Base-by-base conservation (phyloP, 2,797 vertebrate species). In the Chanos chanos region DNA sequence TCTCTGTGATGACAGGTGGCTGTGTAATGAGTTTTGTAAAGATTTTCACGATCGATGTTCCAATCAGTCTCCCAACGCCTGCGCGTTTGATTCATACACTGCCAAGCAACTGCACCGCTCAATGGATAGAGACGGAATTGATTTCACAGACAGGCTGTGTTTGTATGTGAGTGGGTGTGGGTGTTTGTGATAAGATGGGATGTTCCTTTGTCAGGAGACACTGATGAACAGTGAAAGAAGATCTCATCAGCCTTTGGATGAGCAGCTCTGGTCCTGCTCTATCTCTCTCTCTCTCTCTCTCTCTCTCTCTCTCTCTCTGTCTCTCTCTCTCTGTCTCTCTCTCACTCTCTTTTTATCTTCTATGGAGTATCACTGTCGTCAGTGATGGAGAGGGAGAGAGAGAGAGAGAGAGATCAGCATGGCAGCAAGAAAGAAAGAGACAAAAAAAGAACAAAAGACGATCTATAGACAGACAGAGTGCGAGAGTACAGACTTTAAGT, bases 1-100 rank as follows among this genome's bases (percentile, higher is more conserved):
- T 3, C 18, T 27, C 19, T 31, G 67, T 36, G 54, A 82, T 85
- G 86, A 87, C 83, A 81, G 82, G 81, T 84, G 71, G 74, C 43
- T 61, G 77, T 71, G 79, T 89, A 87, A 90, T 89, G 86, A 88
- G 77, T 87, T 88, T 72, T 74, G 70, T 82, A 89, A 88, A 86
- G 89, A 90, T 89, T 88, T 89, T 77, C 61, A 31, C 66, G 80
- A 89, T 89, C 84, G 54, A 90, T 89, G 80, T 68, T 73, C 85
- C 81, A 83, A 85, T 87, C 84, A 81, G 81, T 84, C 83, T 80
- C 64, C 72, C 65, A 54, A 78, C 30, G 71, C 75, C 75, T 56
- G 67, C 75, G 70, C 76, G 78, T 79, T 75, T 87, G 85, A 89
- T 83, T 87, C 85, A 87, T 85, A 69, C 69, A 63, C 77, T 64